Percentiles rank a stretch among this genome's conserved stretches.
Evolutionary conservation across 2,113 vertebrate species (phyloP).

Genomic region (Edolisoma coerulescens): DNA sequence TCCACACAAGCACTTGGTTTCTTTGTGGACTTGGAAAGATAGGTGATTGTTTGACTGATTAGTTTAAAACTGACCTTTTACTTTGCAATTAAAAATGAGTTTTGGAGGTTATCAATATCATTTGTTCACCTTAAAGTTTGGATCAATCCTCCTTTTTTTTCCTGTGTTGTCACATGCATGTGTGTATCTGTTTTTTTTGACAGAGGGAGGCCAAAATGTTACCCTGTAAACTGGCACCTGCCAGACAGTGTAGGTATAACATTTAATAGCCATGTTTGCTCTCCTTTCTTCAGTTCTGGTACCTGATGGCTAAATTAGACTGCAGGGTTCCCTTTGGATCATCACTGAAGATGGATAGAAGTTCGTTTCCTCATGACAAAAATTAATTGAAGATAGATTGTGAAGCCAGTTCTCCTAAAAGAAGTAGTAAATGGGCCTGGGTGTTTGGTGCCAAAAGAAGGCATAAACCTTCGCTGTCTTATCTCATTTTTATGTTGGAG

Average conservation of each 20-base stretch:
- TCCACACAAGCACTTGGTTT: not conserved
- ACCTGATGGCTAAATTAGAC: not conserved
- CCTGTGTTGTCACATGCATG: accelerated
- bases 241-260: not conserved
- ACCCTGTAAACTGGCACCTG: not conserved
- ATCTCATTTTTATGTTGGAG: not conserved
- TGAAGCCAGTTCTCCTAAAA: not conserved
- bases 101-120: not conserved
- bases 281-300: not conserved
- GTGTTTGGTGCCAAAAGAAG: not conserved
- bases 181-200: not conserved
- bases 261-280: not conserved
- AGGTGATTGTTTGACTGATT: not conserved
- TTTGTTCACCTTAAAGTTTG: not conserved
- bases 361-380: not conserved
- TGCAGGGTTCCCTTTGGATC: not conserved
- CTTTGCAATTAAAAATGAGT: not conserved
- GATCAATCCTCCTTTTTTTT: not conserved
- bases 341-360: not conserved
- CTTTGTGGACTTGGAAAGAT: not conserved
- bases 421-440: not conserved
- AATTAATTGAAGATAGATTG: not conserved
- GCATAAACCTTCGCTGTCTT: not conserved
- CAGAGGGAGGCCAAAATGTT: accelerated
- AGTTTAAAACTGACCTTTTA: not conserved